A percentile compares a stretch with the other conserved stretches of the same genome.
phyloP scores from a whole-genome alignment of 2,113 vertebrate species.

The Bufo bufo region DNA sequence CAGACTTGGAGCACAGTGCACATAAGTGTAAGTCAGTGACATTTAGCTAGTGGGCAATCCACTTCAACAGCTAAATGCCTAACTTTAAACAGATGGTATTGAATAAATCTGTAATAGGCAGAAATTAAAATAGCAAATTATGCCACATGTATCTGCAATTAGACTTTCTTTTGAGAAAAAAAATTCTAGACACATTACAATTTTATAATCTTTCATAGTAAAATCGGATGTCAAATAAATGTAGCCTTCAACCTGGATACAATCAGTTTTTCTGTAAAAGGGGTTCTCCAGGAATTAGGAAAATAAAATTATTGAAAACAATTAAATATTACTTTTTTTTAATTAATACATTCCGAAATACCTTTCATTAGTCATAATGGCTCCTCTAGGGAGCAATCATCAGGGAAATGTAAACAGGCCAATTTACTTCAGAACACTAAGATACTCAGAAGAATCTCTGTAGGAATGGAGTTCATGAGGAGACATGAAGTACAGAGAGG shows the following conservation, averaged over 20 bases:
- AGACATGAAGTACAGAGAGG: no score
- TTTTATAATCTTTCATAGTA: neutral
- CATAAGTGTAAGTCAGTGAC: slow-evolving; percentile 33
- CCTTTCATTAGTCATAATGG: no score
- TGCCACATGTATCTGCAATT: neutral
- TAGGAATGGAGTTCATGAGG: no score
- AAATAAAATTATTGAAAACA: no score
- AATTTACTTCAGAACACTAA: no score
- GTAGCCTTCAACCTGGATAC: neutral
- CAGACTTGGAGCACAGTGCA: slow-evolving; percentile 21
- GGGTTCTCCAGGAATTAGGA: no score
- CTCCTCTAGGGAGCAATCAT: no score
- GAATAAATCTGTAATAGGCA: slow-evolving; percentile 17
- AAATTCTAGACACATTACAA: neutral
- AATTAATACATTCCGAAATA: no score
- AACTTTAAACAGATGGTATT: slow-evolving; percentile 34
- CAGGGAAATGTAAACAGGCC: no score
- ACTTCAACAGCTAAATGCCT: slow-evolving; percentile 16
- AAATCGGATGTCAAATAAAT: neutral
- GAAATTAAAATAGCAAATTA: neutral
- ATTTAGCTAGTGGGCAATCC: slow-evolving; percentile 42
- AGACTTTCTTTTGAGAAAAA: neutral
- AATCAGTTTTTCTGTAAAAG: neutral
- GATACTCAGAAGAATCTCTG: no score
- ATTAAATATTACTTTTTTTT: no score